These are phyloP conservation scores for Calyptommatus sinebrachiatus DNA, from an alignment of 2,113 vertebrate species.

Conservation along the genomic window DNA sequence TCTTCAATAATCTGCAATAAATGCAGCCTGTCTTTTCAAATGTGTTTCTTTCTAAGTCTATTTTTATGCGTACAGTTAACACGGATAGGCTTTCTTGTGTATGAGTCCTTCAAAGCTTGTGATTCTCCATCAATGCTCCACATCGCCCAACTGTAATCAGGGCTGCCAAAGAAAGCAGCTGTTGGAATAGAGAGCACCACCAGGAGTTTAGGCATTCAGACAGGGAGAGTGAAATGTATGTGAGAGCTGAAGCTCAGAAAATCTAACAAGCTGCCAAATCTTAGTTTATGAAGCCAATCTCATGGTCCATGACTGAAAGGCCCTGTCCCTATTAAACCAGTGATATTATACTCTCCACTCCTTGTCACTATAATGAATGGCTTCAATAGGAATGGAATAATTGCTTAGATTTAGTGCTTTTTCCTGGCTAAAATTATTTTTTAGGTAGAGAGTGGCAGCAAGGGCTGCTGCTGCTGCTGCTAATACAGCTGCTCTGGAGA, in stretches of 20 bases:
- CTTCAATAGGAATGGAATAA: background rate
- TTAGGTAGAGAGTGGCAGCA: no score
- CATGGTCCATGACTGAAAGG: background rate
- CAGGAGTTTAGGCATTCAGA: slow-evolving; percentile 30
- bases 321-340: background rate
- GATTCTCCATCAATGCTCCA: slow-evolving; percentile 18
- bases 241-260: slow-evolving; percentile 6
- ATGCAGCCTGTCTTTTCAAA: background rate
- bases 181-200: background rate
- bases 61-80: slow-evolving; percentile 10
- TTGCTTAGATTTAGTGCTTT: background rate
- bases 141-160: slow-evolving; percentile 13
- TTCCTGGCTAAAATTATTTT: background rate
- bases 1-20: slow-evolving; percentile 2
- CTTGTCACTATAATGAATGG: background rate
- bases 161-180: slow-evolving; percentile 41
- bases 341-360: background rate
- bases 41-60: background rate
- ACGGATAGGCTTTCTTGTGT: slow-evolving; percentile 6
- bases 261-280: background rate
- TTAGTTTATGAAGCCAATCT: background rate
- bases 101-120: fast-evolving
- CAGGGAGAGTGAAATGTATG: slow-evolving; percentile 16
- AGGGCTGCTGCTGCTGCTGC: no score
- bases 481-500: background rate